Evolutionary conservation across 1,140 invertebrate genomes (phyloP), one percentile per base, ranked within the genome.

Genomic region (Meloidogyne hapla): DNA sequence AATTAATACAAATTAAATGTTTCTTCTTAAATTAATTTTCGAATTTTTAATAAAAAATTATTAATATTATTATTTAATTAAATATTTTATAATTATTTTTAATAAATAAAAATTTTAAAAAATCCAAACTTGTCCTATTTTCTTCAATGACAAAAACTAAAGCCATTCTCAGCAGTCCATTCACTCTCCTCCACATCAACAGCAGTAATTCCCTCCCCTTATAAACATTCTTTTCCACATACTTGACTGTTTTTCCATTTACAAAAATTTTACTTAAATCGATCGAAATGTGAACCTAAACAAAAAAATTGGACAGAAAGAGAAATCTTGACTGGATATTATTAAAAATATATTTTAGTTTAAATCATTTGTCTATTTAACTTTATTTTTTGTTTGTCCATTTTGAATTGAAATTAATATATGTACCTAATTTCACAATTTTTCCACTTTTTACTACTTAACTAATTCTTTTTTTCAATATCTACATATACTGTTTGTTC

Each of bases 111-210:
- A n/a, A n/a, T n/a, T n/a, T n/a, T n/a, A n/a, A n/a, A n/a, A n/a
- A n/a, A n/a, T 23, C 66, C 66, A 68, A 68, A 40, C 12, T 21
- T 42, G n/a, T 21, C 66, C 66, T 68, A 25, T 18, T 48, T 33
- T 48, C 38, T 0, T 13, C 67, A 26, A 69, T 15, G 15, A 40
- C 23, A 38, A 69, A 69, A 69, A 69, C 40, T 69, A 26, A 26
- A 23, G 26, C 48, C 48, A 48, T 69, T 69, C 26, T 15, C 23
- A 28, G 67, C 26, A 42, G 26, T 33, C 21, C 23, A 69, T 69
- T 48, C 12, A 13, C 13, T 21, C 64, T 38, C 6, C 28, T 25
- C 28, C 26, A 38, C 67, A 15, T 12, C 38, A 33, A 26, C 67
- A 69, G 15, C 48, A 33, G 10, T 33, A 6, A 70, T 70, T 45